phyloP scores from a whole-genome alignment of 2,888 invertebrate genomes.

The Synergus laeviventris region DNA sequence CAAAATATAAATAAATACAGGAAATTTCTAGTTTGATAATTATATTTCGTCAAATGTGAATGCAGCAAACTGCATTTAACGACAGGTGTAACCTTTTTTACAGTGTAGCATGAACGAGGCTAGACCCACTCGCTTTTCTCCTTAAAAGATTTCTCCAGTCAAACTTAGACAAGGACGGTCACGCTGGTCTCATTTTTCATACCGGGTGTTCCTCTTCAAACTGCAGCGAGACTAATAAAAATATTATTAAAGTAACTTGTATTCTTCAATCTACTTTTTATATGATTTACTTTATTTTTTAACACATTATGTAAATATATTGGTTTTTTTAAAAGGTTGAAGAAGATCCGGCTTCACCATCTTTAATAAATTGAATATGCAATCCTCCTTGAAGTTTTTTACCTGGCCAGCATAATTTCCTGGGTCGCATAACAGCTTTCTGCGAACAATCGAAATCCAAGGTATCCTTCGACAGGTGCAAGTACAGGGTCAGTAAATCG shows the following conservation, averaged over 20 bases:
- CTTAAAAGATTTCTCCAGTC: conserved; percentile 33
- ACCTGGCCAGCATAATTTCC: neutral
- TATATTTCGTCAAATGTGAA: neutral
- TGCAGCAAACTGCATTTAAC: neutral
- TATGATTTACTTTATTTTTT: too few species aligned
- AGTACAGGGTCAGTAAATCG: conserved; percentile 22
- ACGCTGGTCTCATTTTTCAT: conserved; percentile 1
- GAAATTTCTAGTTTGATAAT: neutral
- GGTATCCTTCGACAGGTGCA: conserved; percentile 32
- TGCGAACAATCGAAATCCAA: conserved; percentile 15
- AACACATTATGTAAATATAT: too few species aligned
- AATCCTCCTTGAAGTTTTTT: neutral
- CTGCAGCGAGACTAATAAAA: neutral
- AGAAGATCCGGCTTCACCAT: neutral
- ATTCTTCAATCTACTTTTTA: too few species aligned
- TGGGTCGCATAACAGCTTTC: neutral
- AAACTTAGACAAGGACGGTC: conserved; percentile 40
- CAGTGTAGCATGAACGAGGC: conserved; percentile 12
- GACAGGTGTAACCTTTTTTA: conserved; percentile 22
- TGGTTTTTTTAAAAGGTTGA: neutral
- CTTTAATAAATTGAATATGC: neutral
- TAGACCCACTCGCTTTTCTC: conserved; percentile 35
- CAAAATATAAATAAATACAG: neutral
- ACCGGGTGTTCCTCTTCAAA: conserved; percentile 35
- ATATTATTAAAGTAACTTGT: neutral